Evolutionary conservation across 2,888 invertebrate species (phyloP).

Genomic region (Tiliacea citrago): DNA sequence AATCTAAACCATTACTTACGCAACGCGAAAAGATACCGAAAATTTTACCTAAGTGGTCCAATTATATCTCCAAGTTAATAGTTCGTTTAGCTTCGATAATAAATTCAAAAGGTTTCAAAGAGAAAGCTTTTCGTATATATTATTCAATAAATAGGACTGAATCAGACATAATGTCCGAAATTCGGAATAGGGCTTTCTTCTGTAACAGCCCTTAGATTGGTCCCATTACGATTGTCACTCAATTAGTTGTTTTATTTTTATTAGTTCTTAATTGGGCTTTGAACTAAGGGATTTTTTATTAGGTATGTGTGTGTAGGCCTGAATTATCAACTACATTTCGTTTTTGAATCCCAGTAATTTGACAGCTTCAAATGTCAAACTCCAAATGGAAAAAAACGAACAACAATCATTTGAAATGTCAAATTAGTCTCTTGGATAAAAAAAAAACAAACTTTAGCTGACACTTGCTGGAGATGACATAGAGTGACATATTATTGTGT

Average conservation of each 20-base stretch:
- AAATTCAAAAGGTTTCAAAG: slow-evolving; percentile 55
- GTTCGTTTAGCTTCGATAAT: slow-evolving; percentile 62
- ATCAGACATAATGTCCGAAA: slow-evolving; percentile 37
- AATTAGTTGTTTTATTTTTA: slow-evolving; percentile 30
- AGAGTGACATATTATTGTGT: too few species aligned
- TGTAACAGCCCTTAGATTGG: slow-evolving; percentile 33
- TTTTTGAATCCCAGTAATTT: too few species aligned
- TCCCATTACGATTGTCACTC: slow-evolving; percentile 37
- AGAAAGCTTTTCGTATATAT: slow-evolving; percentile 59
- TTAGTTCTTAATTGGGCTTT: background rate
- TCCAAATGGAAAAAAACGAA: too few species aligned
- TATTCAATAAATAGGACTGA: slow-evolving; percentile 52
- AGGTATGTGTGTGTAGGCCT: too few species aligned
- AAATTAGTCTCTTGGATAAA: too few species aligned
- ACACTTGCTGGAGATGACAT: too few species aligned
- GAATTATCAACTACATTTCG: too few species aligned
- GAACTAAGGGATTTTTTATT: too few species aligned
- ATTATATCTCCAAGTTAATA: slow-evolving; percentile 64
- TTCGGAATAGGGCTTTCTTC: slow-evolving; percentile 16
- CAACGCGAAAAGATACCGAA: slow-evolving; percentile 26
- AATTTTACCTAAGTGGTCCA: slow-evolving; percentile 38
- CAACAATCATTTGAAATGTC: too few species aligned
- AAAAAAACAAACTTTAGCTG: too few species aligned
- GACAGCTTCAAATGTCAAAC: too few species aligned
- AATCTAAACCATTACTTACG: slow-evolving; percentile 24